Percentiles rank a stretch among this genome's conserved stretches.
phyloP scores from a whole-genome alignment of 2,888 invertebrate species.

The Aphodius granarius region DNA sequence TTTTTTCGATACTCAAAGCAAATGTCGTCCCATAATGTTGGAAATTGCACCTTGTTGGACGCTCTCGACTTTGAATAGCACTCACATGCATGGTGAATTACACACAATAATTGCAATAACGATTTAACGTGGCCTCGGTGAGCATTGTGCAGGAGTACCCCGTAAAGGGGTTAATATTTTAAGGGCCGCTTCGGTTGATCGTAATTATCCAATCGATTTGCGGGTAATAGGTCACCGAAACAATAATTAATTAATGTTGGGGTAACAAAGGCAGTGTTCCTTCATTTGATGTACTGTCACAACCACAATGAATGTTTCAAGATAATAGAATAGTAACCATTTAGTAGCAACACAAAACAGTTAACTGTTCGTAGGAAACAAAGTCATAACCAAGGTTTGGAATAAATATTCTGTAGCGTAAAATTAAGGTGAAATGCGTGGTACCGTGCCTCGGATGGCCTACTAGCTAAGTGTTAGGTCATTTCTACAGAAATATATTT shows the following conservation, averaged over 20 bases:
- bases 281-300: background rate
- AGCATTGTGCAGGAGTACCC: background rate
- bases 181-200: background rate
- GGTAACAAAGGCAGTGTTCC: background rate
- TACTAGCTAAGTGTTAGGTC: too few species aligned
- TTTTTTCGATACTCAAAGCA: background rate
- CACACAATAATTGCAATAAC: background rate
- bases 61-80: background rate
- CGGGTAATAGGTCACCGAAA: background rate
- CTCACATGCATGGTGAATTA: background rate
- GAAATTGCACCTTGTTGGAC: background rate
- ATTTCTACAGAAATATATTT: too few species aligned
- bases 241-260: background rate
- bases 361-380: too few species aligned
- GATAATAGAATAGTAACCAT: too few species aligned
- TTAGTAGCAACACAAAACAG: too few species aligned
- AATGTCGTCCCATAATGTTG: background rate
- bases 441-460: too few species aligned
- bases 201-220: background rate
- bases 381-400: too few species aligned
- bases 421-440: too few species aligned
- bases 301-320: background rate
- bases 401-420: too few species aligned
- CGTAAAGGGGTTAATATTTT: background rate
- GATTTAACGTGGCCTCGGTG: background rate